Evolutionary conservation across 1,140 invertebrate genomes (phyloP), one percentile per base, ranked within the genome.

Genomic region (Oedothorax gibbosus): DNA sequence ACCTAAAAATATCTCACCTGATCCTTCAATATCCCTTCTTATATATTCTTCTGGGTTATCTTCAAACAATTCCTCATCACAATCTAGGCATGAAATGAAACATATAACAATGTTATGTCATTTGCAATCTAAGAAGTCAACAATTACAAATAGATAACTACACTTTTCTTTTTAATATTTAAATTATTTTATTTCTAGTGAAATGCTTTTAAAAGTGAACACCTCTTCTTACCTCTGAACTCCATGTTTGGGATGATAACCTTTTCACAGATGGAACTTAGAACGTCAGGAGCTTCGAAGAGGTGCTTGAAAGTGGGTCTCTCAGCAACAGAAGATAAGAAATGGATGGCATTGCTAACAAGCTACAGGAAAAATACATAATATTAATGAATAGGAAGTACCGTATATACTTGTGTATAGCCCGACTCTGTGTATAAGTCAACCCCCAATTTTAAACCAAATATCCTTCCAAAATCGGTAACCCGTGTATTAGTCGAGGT

Each of bases 31-130:
- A 91, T 99, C 98, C 69, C 97, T 92, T 60, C 97, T 91, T 84
- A 99, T 98, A 89, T 99, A 99, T 91, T 99, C 98, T 90, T 99
- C 98, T 0, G 98, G 96, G 90, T 99, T 99, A 89, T 99, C 97
- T 90, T 98, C 96, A 91, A 99, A 99, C 56, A 98, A 89, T 91
- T 99, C 98, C 90, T 96, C 94, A 91, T 99, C 98, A 0, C 95
- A 95, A 77, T 94, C 96, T 96, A 88, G 11, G 87, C 4, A 75
- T 53, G 15, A 64, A 15, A 64, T 8, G n/a, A 12, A 64, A 18
- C 60, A 62, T 0, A 15, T 20, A 2, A 12, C 57, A 60, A 60
- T 60, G n/a, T 60, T 12, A 14, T 64, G n/a, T 18, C 2, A 64
- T 2, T 64, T 64, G n/a, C 6, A 62, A 6, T 18, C 60, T 18